Base-by-base conservation (phyloP, 2,113 vertebrate species). In the Chionodraco myersi region DNA sequence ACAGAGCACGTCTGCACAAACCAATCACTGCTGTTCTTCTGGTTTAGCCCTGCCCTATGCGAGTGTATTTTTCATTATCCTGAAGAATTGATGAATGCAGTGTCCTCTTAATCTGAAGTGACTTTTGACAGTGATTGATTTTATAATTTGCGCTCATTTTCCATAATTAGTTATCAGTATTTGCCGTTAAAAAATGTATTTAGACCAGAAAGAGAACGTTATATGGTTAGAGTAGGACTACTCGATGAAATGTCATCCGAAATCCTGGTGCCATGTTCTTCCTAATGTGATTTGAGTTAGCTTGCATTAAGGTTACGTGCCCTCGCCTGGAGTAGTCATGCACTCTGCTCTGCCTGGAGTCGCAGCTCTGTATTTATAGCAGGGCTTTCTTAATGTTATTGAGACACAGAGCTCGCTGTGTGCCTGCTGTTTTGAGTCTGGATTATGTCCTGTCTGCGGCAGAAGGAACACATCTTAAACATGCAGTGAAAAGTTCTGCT, bases 341-440 rank as follows among this genome's bases (percentile, higher is more conserved):
- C 70, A 49, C 4, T 10, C 64, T 63, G 61, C 23, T 11, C 53
- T 61, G 61, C 47, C 66, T 49, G 9, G 62, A 80, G 77, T 52
- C 52, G 47, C 54, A 53, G 57, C 69, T 51, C 47, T 77, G 58
- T 90, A 91, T 91, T 93, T 92, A 84, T 87, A 93, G 88, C 87
- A 57, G 18, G 57, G 48, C 88, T 72, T 30, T 89, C 89, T 92
- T 91, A 93, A 87, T 75, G 89, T 89, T 90, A 84, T 71, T 56
- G 53, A 83, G 80, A 83, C 80, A 57, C 52, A 53, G 72, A 78
- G 83, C 72, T 88, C 82, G 83, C 15, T 18, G 75, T 69, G 82
- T 60, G 12, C 81, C 48, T 78, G 82, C 83, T 75, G 79, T 72
- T 79, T 79, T 76, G 54, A 83, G 73, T 58, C 21, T 44, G 81